A percentile compares a stretch with the other conserved stretches of the same genome.
These are phyloP conservation scores for Steinernema khuongi DNA, from an alignment of 1,140 invertebrate genomes.

Conservation along the genomic window DNA sequence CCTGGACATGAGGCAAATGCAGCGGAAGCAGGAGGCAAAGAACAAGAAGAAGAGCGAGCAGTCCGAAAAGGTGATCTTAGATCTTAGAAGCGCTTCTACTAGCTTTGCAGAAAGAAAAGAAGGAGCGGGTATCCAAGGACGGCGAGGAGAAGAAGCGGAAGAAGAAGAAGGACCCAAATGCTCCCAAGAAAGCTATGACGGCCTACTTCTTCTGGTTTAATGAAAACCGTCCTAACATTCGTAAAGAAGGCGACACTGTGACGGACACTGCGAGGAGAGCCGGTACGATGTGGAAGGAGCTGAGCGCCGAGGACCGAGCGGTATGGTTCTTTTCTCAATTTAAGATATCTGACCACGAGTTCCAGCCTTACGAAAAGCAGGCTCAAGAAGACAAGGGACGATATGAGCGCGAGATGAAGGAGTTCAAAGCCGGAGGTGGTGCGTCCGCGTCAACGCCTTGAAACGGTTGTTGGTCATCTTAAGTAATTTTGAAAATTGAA, in stretches of 20 bases:
- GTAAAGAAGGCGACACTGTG: slow-evolving; percentile 76
- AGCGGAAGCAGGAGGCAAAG: slow-evolving; percentile 19
- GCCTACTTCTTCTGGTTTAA: slow-evolving; percentile 92
- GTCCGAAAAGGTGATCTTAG: slow-evolving; percentile 17
- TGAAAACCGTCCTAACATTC: slow-evolving; percentile 77
- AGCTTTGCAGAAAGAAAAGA: slow-evolving; percentile 20
- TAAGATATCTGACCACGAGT: background rate
- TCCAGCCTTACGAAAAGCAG: slow-evolving; percentile 40
- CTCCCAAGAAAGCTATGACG: slow-evolving; percentile 79
- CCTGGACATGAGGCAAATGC: slow-evolving; percentile 37
- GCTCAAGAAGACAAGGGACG: slow-evolving; percentile 60
- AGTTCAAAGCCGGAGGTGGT: slow-evolving; percentile 20
- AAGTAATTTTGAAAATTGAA: too few relatives aligned
- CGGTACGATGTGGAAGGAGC: slow-evolving; percentile 84
- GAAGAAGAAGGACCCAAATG: slow-evolving; percentile 76
- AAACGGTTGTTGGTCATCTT: too few relatives aligned
- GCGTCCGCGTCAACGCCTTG: too few relatives aligned
- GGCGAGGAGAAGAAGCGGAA: slow-evolving; percentile 64
- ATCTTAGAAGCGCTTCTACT: background rate
- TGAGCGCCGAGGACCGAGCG: slow-evolving; percentile 73
- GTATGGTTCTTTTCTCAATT: slow-evolving; percentile 59
- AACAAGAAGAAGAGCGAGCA: slow-evolving; percentile 27
- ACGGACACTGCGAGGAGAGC: slow-evolving; percentile 87
- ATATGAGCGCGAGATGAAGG: slow-evolving; percentile 59
- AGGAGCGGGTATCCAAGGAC: slow-evolving; percentile 25